These are phyloP conservation scores for Diarsia mendica DNA, from an alignment of 2,888 invertebrate species.

Conservation along the genomic window DNA sequence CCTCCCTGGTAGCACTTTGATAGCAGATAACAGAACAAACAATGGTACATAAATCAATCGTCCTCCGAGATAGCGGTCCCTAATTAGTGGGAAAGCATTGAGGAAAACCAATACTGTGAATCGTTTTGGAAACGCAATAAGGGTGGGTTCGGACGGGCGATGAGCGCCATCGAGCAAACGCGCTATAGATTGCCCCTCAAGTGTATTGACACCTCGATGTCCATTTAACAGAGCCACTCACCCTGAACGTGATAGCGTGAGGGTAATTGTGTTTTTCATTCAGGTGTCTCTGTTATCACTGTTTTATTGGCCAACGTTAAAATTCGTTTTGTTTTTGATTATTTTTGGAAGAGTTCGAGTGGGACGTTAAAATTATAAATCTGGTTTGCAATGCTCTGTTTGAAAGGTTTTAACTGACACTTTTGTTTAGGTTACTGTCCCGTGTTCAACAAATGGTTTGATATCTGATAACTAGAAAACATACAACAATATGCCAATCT, in stretches of 20 bases:
- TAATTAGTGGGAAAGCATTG: slow-evolving; percentile 63
- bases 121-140: slow-evolving; percentile 68
- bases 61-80: slow-evolving; percentile 55
- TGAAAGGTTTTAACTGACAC: slow-evolving; percentile 1
- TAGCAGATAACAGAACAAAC: slow-evolving; percentile 61
- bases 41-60: slow-evolving; percentile 62
- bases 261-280: slow-evolving; percentile 67
- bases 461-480: not conserved
- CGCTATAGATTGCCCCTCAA: slow-evolving; percentile 68
- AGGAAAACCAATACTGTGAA: slow-evolving; percentile 64
- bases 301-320: slow-evolving; percentile 62
- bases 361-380: slow-evolving; percentile 27
- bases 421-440: not conserved
- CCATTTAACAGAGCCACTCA: slow-evolving; percentile 72
- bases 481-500: not conserved
- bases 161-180: slow-evolving; percentile 63
- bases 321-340: slow-evolving; percentile 58
- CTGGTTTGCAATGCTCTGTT: slow-evolving; percentile 17
- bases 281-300: slow-evolving; percentile 63
- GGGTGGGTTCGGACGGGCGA: slow-evolving; percentile 49
- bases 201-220: slow-evolving; percentile 67
- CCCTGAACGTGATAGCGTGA: slow-evolving; percentile 69
- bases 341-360: slow-evolving; percentile 16
- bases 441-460: not conserved
- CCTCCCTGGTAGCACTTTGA: slow-evolving; percentile 54